Evolutionary conservation across 2,797 vertebrate genomes (phyloP), one percentile per base, ranked within the genome.

Genomic region (Chanos chanos): DNA sequence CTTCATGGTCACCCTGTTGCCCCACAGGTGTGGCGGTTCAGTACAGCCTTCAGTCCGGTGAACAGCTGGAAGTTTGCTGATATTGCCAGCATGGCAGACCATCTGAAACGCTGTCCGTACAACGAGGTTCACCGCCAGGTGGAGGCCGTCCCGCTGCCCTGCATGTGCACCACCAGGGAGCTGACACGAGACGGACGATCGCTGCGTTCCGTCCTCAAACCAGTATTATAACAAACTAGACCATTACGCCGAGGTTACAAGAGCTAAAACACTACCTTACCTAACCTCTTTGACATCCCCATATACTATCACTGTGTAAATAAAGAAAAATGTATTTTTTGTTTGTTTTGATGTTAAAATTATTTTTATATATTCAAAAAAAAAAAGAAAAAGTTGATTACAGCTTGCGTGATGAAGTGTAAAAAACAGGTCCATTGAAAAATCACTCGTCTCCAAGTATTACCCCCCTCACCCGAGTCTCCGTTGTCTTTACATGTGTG

Each of bases 21-120:
- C 40, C 24, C 1, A 18, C 77, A 99, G 97, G 93, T 97, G 10
- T 99, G 97, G 97, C 82, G 92, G 81, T 99, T 99, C 88, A 99
- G 94, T 82, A 98, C 94, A 10, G 92, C 95, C 41, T 99, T 99
- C 82, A 94, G 92, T 84, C 92, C 92, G 0, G 94, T 99, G 67
- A 85, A 83, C 0, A 90, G 92, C 1, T 99, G 97, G 97, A 92
- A 92, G 50, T 98, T 97, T 85, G 90, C 90, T 0, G 91, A 97
- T 75, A 89, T 94, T 54, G 83, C 94, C 67, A 97, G 95, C 90
- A 98, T 99, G 95, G 95, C 95, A 3, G 88, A 97, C 81, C 97
- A 99, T 74, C 85, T 99, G 74, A 95, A 93, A 86, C 93, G 90
- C 70, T 99, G 97, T 73, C 93, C 81, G 71, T 97, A 91, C 81